Evolutionary conservation across 2,113 vertebrate species (phyloP).

Genomic region (Varanus salvator): DNA sequence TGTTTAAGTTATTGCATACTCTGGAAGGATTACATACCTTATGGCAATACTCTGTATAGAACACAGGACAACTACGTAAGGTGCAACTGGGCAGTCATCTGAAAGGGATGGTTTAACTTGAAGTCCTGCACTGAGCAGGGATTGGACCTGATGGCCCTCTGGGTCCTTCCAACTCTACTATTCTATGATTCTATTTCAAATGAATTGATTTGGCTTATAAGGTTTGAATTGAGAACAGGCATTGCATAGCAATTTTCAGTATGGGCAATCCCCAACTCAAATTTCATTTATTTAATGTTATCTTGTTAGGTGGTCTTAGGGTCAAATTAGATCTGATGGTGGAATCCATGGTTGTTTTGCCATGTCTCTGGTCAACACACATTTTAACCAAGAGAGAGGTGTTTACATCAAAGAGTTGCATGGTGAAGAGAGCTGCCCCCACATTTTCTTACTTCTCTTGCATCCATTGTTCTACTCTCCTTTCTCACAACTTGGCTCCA

Average conservation of each 20-base stretch:
- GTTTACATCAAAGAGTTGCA: neutral
- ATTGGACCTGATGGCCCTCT: too few species aligned
- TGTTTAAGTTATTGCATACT: neutral
- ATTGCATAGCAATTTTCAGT: neutral
- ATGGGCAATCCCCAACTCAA: neutral
- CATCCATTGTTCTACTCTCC: neutral
- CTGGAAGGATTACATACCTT: neutral
- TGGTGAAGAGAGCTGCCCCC: too few species aligned
- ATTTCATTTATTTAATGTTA: neutral
- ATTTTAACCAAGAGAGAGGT: neutral
- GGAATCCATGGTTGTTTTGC: too few species aligned
- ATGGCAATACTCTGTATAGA: neutral
- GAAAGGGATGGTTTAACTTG: too few species aligned
- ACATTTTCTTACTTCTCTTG: neutral
- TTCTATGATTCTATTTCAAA: too few species aligned
- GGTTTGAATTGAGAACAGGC: neutral
- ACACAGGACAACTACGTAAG: neutral
- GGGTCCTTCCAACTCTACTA: too few species aligned
- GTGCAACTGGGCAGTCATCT: too few species aligned
- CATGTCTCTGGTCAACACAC: neutral
- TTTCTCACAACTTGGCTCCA: neutral
- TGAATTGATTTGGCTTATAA: neutral
- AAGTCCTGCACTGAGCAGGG: too few species aligned
- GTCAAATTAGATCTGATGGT: neutral
- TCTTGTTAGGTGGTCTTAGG: neutral